phyloP scores from a whole-genome alignment of 2,888 invertebrate species.

The Cecidostiba fungosa region DNA sequence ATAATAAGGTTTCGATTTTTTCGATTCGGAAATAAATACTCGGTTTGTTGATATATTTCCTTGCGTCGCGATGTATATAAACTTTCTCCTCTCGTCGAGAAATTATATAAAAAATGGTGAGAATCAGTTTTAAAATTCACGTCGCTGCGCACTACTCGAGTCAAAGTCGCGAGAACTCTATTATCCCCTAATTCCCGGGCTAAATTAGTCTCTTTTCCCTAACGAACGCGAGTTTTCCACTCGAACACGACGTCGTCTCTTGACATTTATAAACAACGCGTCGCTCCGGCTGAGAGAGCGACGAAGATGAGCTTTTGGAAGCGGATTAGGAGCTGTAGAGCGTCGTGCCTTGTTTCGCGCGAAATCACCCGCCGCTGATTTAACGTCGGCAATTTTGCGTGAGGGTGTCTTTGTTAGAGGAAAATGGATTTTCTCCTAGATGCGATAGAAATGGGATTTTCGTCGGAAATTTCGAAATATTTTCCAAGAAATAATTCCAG shows the following conservation, averaged over 20 bases:
- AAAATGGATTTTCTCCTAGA: neutral
- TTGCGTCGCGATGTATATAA: neutral
- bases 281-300: neutral
- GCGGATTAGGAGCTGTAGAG: constrained; percentile 13
- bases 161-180: constrained; percentile 66
- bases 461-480: neutral
- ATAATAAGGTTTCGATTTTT: neutral
- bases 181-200: constrained; percentile 46
- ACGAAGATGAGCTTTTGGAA: constrained; percentile 5
- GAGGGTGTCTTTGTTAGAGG: neutral
- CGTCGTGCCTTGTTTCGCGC: neutral
- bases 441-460: neutral
- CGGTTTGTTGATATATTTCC: neutral
- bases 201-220: constrained; percentile 41
- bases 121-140: neutral
- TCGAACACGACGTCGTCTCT: neutral
- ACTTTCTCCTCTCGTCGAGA: constrained; percentile 23
- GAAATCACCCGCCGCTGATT: constrained; percentile 2
- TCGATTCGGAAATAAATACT: neutral
- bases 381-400: neutral
- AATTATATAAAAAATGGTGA: neutral
- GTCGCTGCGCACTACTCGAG: constrained; percentile 26
- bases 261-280: constrained; percentile 13
- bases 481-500: neutral
- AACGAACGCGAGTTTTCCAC: constrained; percentile 31